phyloP scores from a whole-genome alignment of 2,797 vertebrate species.

The Gymnothorax javanicus region DNA sequence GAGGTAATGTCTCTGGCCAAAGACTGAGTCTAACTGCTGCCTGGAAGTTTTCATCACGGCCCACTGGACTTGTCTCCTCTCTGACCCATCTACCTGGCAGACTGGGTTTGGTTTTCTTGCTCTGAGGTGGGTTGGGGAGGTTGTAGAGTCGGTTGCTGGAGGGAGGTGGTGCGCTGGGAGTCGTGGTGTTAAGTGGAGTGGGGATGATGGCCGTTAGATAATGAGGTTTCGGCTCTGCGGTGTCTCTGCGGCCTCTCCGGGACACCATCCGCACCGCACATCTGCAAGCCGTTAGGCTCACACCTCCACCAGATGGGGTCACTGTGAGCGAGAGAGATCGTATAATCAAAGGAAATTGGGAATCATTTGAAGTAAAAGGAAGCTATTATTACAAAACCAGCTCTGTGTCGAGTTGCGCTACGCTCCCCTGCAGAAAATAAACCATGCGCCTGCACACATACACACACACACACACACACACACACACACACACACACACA shows the following conservation, averaged over 20 bases:
- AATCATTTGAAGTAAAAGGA: conserved; percentile 67
- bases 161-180: background rate
- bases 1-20: conserved; percentile 50
- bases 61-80: background rate
- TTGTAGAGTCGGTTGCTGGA: background rate
- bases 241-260: conserved; percentile 48
- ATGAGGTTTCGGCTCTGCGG: conserved; percentile 45
- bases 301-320: conserved; percentile 67
- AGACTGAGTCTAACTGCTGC: conserved; percentile 9
- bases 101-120: too few species aligned
- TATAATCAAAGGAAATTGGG: conserved; percentile 71
- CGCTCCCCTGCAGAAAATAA: background rate
- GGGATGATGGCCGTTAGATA: background rate
- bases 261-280: conserved; percentile 60
- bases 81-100: background rate
- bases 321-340: conserved; percentile 55
- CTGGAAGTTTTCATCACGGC: background rate
- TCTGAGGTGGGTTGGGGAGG: background rate
- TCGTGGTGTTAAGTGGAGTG: background rate
- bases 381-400: conserved; percentile 60
- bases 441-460: background rate
- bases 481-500: conserved; percentile 5
- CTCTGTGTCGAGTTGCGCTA: conserved; percentile 30
- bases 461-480: conserved; percentile 16
- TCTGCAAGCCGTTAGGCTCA: conserved; percentile 75